These are phyloP conservation scores for Lateolabrax maculatus DNA, from an alignment of 2,797 vertebrate species.

Conservation along the genomic window DNA sequence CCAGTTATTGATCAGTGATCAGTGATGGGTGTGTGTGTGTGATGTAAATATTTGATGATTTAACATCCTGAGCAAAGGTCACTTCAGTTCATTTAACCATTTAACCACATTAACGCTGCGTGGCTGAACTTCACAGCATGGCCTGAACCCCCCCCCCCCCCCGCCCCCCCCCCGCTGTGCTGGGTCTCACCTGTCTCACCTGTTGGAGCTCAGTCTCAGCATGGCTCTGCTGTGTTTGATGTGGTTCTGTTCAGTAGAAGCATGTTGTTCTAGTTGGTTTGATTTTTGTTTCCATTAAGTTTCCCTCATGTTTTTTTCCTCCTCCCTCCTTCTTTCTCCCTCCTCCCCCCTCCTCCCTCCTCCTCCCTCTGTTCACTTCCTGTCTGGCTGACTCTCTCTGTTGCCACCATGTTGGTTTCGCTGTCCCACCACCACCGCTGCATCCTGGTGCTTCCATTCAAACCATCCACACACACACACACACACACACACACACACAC, in stretches of 20 bases:
- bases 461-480: constrained; percentile 47
- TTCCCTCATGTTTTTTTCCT: constrained; percentile 89
- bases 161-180: not conserved
- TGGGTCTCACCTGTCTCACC: constrained; percentile 20
- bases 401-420: constrained; percentile 67
- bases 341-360: constrained; percentile 68
- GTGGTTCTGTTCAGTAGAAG: constrained; percentile 85
- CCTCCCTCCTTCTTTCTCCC: constrained; percentile 83
- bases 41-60: not conserved
- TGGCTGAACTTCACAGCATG: constrained; percentile 59
- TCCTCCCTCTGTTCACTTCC: constrained; percentile 70
- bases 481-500: constrained; percentile 68
- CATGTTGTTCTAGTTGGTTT: constrained; percentile 85
- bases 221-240: constrained; percentile 51
- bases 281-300: constrained; percentile 87
- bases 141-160: not conserved
- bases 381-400: constrained; percentile 70
- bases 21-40: constrained; percentile 1
- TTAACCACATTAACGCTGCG: constrained; percentile 44
- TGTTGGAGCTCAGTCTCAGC: constrained; percentile 34
- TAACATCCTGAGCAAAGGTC: constrained; percentile 14
- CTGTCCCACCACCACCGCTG: constrained; percentile 88
- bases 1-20: not conserved
- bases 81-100: constrained; percentile 41
- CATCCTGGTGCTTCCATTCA: constrained; percentile 89